Evolutionary conservation across 2,113 vertebrate species (phyloP).

Genomic region (Muntiacus muntjak): DNA sequence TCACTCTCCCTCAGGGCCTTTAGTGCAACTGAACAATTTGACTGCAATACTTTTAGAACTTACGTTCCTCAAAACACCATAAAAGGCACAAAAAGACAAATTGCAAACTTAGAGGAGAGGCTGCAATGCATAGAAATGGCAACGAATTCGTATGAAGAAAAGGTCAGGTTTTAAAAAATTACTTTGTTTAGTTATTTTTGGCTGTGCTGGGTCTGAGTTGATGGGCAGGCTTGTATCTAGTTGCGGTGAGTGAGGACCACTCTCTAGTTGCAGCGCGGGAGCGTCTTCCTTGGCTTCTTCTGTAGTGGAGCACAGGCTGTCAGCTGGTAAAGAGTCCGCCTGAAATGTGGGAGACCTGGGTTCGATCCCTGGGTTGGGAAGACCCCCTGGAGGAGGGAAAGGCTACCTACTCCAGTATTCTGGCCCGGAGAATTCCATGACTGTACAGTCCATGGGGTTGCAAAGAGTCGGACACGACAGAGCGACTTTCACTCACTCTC

Average conservation of each 20-base stretch:
- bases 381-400: not conserved
- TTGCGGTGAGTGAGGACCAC: not conserved
- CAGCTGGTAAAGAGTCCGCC: not conserved
- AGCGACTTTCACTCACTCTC: not conserved
- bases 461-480: fast-evolving
- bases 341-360: not conserved
- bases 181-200: not conserved
- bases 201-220: not conserved
- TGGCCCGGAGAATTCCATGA: not conserved
- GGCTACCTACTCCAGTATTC: not conserved
- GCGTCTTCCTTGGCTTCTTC: not conserved
- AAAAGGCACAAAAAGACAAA: not conserved
- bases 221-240: fast-evolving
- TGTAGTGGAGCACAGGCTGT: not conserved
- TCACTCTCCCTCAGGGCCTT: not conserved
- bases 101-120: not conserved
- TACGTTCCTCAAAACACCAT: fast-evolving
- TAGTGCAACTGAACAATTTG: not conserved
- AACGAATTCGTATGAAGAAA: not conserved
- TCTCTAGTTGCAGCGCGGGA: fast-evolving
- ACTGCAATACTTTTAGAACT: not conserved
- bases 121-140: fast-evolving
- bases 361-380: not conserved
- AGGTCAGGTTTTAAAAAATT: not conserved
- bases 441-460: not conserved